phyloP scores from a whole-genome alignment of 1,140 invertebrate species.

The Macrosteles quadrilineatus region DNA sequence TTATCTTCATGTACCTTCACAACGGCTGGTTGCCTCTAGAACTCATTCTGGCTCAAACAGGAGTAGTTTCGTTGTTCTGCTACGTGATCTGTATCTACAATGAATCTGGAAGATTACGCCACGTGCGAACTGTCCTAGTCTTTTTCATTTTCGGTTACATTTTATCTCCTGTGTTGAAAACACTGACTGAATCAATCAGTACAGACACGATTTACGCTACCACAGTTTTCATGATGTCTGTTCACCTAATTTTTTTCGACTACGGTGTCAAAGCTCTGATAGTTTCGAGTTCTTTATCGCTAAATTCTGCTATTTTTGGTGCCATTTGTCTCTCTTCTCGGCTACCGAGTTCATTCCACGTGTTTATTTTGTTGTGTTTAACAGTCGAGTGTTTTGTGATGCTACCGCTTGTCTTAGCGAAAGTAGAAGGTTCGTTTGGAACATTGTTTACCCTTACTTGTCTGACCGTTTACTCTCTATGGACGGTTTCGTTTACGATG shows the following conservation, averaged over 20 bases:
- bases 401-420: constrained; percentile 75
- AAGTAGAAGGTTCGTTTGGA: constrained; percentile 53
- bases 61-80: constrained; percentile 57
- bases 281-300: constrained; percentile 77
- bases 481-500: constrained; percentile 58
- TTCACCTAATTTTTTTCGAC: constrained; percentile 90
- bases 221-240: constrained; percentile 81
- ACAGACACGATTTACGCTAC: constrained; percentile 96
- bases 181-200: constrained; percentile 91
- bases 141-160: constrained; percentile 83
- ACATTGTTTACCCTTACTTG: constrained; percentile 48
- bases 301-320: constrained; percentile 91
- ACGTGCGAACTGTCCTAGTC: constrained; percentile 69
- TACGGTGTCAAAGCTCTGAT: constrained; percentile 83
- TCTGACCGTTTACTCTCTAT: constrained; percentile 57
- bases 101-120: constrained; percentile 49
- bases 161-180: constrained; percentile 89
- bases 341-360: constrained; percentile 77
- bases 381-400: constrained; percentile 87
- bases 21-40: constrained; percentile 65
- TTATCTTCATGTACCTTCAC: constrained; percentile 73
- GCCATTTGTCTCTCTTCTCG: constrained; percentile 93
- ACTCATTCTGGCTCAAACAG: constrained; percentile 58
- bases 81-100: constrained; percentile 58
- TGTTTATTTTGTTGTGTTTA: constrained; percentile 84